phyloP scores from a whole-genome alignment of 2,113 vertebrate species.

The Ivindomyrus marchei region DNA sequence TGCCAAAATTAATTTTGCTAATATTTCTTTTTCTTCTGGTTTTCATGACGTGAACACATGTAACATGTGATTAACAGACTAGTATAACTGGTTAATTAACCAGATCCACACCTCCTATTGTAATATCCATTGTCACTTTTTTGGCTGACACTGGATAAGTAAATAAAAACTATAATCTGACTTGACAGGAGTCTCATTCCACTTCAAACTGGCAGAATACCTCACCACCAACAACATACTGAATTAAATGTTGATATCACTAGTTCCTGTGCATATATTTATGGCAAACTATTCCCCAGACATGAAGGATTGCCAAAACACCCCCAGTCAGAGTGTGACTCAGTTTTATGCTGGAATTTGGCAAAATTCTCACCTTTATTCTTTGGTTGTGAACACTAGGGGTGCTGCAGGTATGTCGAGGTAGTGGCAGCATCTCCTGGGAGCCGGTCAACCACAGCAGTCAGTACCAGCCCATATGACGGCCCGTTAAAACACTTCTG shows the following conservation, averaged over 20 bases:
- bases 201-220: neutral
- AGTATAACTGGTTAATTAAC: neutral
- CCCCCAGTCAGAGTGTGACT: neutral
- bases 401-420: neutral
- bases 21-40: neutral
- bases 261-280: neutral
- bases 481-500: neutral
- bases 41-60: neutral
- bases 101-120: neutral
- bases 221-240: neutral
- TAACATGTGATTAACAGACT: neutral
- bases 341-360: slow-evolving; percentile 1
- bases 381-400: slow-evolving; percentile 1
- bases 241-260: neutral
- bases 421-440: neutral
- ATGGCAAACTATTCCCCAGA: neutral
- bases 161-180: neutral
- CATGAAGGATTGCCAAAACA: neutral
- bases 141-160: neutral
- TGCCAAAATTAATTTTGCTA: neutral
- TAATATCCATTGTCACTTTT: neutral
- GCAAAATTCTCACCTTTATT: neutral
- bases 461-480: neutral
- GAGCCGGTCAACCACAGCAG: neutral
- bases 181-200: neutral